Evolutionary conservation across 2,113 vertebrate genomes (phyloP), one percentile per base, ranked within the genome.

Genomic region (Paramormyrops kingsleyae): DNA sequence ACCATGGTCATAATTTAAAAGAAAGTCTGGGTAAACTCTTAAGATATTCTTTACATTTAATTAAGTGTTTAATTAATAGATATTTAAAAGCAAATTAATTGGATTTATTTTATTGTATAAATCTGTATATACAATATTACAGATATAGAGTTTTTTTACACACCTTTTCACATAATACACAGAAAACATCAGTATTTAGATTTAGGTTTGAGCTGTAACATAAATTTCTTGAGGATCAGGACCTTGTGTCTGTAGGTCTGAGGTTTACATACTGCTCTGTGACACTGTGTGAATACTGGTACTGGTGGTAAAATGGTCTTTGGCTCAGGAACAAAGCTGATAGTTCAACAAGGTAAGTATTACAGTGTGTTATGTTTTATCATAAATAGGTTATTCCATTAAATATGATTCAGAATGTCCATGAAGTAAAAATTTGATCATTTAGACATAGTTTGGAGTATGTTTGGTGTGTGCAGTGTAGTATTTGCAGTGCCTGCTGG

Each of bases 221-320:
- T 70, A 31, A 3, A 77, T 77, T 35, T 77, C 35, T 70, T 27
- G 59, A 27, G 59, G 42, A 10, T 84, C 83, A 24, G 21, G 42
- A 44, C 7, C 49, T 35, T 21, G n/a, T 87, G 2, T 5, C n/a
- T 52, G 4, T 87, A 3, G 49, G 21, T 87, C 35, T 44, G 50
- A 74, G 17, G 89, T 90, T 90, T 87, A 0, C 83, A 39, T 35
- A 70, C 85, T 77, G 84, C 4, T 80, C 47, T 89, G 74, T 89
- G 0, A 12, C 88, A 83, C 70, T 66, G 89, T 90, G 89, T 90
- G 89, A 87, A 87, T 87, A 35, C 17, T 90, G 83, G 83, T 12
- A 0, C 17, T 50, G 46, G 17, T 39, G 59, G 15, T 7, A 90
- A 90, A 39, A 21, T 87, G 9, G 3, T 56, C 1, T 89, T 89